Evolutionary conservation across 2,888 invertebrate genomes (phyloP).

Genomic region (Melanostoma mellinum): DNA sequence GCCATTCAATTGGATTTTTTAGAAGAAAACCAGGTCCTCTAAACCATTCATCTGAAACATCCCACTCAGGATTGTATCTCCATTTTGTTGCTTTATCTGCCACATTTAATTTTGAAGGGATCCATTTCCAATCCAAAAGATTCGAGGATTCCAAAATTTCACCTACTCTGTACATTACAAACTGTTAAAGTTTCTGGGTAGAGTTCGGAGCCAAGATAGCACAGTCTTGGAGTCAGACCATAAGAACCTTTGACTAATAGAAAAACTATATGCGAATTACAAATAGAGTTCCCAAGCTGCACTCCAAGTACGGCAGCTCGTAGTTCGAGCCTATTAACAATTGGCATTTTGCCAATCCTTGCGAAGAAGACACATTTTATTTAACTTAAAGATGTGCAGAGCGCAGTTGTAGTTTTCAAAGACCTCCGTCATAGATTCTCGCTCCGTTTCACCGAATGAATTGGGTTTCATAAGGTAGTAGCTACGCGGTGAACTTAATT

Average conservation of each 20-base stretch:
- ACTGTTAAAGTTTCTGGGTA: slow-evolving; percentile 64
- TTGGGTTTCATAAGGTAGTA: too few species aligned
- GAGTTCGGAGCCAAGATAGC: slow-evolving; percentile 72
- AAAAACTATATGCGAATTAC: slow-evolving; percentile 25
- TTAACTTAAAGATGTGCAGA: too few species aligned
- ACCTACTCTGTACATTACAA: slow-evolving; percentile 58
- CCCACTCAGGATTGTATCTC: background rate
- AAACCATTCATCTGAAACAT: background rate
- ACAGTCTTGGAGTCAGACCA: slow-evolving; percentile 74
- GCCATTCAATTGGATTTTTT: background rate
- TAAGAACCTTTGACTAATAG: slow-evolving; percentile 45
- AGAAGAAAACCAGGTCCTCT: slow-evolving; percentile 2
- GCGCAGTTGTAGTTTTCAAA: too few species aligned
- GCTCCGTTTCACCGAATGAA: too few species aligned
- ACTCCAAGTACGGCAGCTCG: slow-evolving; percentile 5
- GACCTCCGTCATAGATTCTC: too few species aligned
- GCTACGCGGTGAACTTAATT: too few species aligned
- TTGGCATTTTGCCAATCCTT: too few species aligned
- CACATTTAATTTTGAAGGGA: slow-evolving; percentile 56
- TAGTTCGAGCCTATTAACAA: slow-evolving; percentile 63
- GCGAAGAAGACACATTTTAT: too few species aligned
- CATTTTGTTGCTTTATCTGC: too few species aligned
- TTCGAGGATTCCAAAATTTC: slow-evolving; percentile 53
- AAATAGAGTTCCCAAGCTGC: background rate
- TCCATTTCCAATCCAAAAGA: slow-evolving; percentile 43